Evolutionary conservation across 2,888 invertebrate genomes (phyloP).

Genomic region (Mythimna ferrago): DNA sequence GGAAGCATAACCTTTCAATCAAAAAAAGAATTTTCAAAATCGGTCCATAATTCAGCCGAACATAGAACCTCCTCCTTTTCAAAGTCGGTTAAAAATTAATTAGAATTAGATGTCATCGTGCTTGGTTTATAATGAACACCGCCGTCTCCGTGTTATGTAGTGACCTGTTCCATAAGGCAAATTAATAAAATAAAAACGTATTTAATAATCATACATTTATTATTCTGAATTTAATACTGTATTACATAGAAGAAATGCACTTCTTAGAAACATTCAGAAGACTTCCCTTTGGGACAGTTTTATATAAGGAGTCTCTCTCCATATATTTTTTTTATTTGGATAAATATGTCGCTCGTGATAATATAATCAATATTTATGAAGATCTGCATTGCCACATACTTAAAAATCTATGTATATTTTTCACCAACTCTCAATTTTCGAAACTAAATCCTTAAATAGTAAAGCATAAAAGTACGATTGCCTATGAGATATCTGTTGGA

Average conservation of each 20-base stretch:
- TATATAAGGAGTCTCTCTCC: slow-evolving; percentile 82
- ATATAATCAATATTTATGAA: slow-evolving; percentile 87
- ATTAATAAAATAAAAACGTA: slow-evolving; percentile 39
- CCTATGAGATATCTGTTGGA: slow-evolving; percentile 85
- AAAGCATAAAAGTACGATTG: slow-evolving; percentile 86
- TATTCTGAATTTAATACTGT: slow-evolving; percentile 95
- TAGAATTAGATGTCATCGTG: too few relatives aligned
- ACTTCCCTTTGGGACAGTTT: slow-evolving; percentile 92
- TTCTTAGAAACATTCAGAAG: slow-evolving; percentile 97
- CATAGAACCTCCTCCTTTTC: too few relatives aligned
- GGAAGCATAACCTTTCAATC: too few relatives aligned
- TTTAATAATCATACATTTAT: slow-evolving; percentile 89
- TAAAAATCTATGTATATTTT: slow-evolving; percentile 91
- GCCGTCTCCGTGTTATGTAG: background rate
- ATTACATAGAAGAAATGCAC: slow-evolving; percentile 98
- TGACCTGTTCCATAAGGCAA: background rate
- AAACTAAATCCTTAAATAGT: slow-evolving; percentile 85
- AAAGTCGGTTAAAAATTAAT: too few relatives aligned
- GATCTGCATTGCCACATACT: slow-evolving; percentile 91
- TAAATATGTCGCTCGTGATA: slow-evolving; percentile 85
- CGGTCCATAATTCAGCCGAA: too few relatives aligned
- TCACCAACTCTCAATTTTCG: slow-evolving; percentile 86
- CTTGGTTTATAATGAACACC: background rate
- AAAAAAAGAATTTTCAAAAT: too few relatives aligned
- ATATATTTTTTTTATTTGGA: slow-evolving; percentile 81